phyloP scores from a whole-genome alignment of 1,140 invertebrate species.

The Lepeophtheirus salmonis region DNA sequence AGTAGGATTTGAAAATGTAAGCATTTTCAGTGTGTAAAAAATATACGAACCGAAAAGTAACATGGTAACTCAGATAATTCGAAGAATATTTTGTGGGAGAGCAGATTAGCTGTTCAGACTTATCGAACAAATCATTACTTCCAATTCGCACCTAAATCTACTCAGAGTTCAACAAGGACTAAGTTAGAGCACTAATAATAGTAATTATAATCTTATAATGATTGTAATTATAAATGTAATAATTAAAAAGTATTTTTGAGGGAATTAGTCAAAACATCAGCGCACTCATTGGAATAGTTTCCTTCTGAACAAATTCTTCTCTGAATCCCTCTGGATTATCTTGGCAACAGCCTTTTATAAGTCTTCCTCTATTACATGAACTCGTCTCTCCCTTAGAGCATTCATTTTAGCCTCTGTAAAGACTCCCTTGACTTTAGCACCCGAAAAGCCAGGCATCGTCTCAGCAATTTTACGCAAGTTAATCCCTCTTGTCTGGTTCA shows the following conservation, averaged over 20 bases:
- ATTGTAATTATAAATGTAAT: too few relatives aligned
- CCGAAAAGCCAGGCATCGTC: constrained; percentile 96
- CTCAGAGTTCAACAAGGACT: too few relatives aligned
- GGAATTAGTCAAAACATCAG: background rate
- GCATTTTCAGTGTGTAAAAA: too few relatives aligned
- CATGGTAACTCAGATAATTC: too few relatives aligned
- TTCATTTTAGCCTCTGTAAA: constrained; percentile 99
- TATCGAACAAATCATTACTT: too few relatives aligned
- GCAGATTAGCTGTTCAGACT: too few relatives aligned
- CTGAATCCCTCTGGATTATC: constrained; percentile 99
- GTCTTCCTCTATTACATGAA: constrained; percentile 99
- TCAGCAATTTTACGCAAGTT: constrained; percentile 97
- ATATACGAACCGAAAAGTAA: too few relatives aligned
- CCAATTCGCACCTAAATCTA: too few relatives aligned
- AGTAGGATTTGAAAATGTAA: too few relatives aligned
- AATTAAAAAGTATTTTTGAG: background rate
- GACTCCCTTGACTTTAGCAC: constrained; percentile 97
- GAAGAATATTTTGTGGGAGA: too few relatives aligned
- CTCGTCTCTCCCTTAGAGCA: constrained; percentile 83
- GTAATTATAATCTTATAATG: background rate
- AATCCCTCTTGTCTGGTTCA: constrained; percentile 97
- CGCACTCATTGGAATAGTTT: constrained; percentile 93
- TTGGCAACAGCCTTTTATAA: constrained; percentile 99
- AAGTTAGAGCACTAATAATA: too few relatives aligned
- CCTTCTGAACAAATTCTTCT: constrained; percentile 99